phyloP scores from a whole-genome alignment of 2,888 invertebrate genomes.

The Nomada flava region DNA sequence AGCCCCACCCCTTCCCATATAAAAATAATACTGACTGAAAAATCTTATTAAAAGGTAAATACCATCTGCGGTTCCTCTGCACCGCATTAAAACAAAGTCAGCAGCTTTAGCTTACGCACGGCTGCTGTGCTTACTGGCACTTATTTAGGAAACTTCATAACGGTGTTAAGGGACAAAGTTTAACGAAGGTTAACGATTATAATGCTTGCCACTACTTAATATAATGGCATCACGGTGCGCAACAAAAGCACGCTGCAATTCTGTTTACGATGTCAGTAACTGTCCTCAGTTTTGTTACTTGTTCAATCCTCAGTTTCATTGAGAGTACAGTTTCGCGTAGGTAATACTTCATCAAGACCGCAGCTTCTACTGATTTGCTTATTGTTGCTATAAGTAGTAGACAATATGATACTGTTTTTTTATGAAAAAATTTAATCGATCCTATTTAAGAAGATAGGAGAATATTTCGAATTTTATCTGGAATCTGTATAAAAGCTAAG shows the following conservation, averaged over 20 bases:
- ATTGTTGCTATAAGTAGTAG: no score
- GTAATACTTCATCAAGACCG: neutral
- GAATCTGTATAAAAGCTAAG: no score
- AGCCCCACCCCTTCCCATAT: no score
- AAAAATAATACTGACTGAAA: neutral
- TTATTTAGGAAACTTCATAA: constrained; percentile 44
- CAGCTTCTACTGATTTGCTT: no score
- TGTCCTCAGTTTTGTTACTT: constrained; percentile 17
- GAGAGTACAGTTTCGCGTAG: neutral
- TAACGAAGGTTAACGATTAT: constrained; percentile 54
- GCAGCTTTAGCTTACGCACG: constrained; percentile 24
- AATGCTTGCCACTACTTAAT: constrained; percentile 29
- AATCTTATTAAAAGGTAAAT: neutral
- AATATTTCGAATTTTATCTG: no score
- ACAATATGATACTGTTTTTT: no score
- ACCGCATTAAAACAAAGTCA: constrained; percentile 27
- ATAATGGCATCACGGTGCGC: constrained; percentile 27
- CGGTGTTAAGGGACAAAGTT: constrained; percentile 38
- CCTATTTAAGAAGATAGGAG: no score
- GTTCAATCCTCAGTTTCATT: neutral
- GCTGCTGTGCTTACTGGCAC: constrained; percentile 35
- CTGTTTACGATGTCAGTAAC: constrained; percentile 7
- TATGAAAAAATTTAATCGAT: no score
- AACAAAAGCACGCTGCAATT: constrained; percentile 16
- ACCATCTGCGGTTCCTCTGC: constrained; percentile 10